Evolutionary conservation across 1,140 invertebrate species (phyloP).

Genomic region (Apocrypta bakeri): DNA sequence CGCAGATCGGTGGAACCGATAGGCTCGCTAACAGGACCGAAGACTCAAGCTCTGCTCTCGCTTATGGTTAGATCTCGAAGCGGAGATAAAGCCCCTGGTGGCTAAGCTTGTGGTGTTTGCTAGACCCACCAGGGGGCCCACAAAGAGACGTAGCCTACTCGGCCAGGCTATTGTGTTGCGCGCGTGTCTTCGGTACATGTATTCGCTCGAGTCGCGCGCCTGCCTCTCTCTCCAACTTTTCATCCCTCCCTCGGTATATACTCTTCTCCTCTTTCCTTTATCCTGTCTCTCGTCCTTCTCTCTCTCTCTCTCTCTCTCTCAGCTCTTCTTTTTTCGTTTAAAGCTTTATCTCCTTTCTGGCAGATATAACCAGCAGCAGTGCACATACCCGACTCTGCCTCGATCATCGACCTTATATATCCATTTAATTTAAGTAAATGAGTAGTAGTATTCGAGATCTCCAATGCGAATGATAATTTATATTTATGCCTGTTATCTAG

Average conservation of each 20-base stretch:
- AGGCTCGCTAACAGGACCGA: constrained; percentile 67
- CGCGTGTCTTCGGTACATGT: neutral
- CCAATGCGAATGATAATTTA: neutral
- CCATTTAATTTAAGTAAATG: constrained; percentile 50
- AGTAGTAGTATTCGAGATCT: constrained; percentile 16
- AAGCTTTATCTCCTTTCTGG: constrained; percentile 25
- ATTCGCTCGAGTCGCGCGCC: constrained; percentile 43
- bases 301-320: constrained; percentile 10
- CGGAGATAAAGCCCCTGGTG: constrained; percentile 58
- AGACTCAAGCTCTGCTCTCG: constrained; percentile 47
- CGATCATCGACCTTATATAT: constrained; percentile 48
- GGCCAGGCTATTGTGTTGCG: neutral
- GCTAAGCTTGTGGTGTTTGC: constrained; percentile 59
- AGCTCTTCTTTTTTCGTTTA: constrained; percentile 7
- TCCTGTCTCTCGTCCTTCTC: no score
- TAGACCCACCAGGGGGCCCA: constrained; percentile 63
- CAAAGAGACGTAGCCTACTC: constrained; percentile 44
- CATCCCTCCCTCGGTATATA: neutral
- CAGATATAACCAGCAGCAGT: neutral
- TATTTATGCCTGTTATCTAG: neutral
- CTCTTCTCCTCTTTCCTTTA: constrained; percentile 33
- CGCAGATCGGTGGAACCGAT: constrained; percentile 63
- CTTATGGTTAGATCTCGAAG: constrained; percentile 54
- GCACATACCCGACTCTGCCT: no score
- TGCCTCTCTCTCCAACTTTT: constrained; percentile 33